These are phyloP conservation scores for Subacronicta megacephala DNA, from an alignment of 2,888 invertebrate genomes.

Conservation along the genomic window DNA sequence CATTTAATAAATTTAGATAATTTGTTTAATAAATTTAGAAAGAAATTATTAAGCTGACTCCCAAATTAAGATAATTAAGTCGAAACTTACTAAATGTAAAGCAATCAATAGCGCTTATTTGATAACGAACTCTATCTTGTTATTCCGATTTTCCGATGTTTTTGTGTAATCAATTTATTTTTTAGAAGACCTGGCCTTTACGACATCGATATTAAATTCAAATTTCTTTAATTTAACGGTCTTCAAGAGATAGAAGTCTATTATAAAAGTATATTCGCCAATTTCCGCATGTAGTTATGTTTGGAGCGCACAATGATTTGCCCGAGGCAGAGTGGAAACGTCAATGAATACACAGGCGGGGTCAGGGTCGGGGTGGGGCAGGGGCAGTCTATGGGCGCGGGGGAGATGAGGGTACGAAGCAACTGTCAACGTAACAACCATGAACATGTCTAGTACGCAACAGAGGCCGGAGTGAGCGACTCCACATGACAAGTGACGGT, in stretches of 20 bases:
- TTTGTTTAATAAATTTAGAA: no score
- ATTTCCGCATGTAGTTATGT: conserved; percentile 10
- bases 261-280: no score
- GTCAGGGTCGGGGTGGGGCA: conserved; percentile 55
- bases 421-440: conserved; percentile 70
- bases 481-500: conserved; percentile 74
- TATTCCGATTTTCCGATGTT: conserved; percentile 6
- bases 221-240: no score
- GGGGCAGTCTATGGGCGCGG: conserved; percentile 63
- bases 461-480: conserved; percentile 79
- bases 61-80: conserved; percentile 6
- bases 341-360: conserved; percentile 66
- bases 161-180: no score
- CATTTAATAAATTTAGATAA: no score
- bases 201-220: no score
- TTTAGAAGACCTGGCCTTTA: no score
- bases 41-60: conserved; percentile 8
- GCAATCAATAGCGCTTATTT: not conserved
- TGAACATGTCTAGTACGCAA: conserved; percentile 77
- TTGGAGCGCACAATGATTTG: conserved; percentile 64
- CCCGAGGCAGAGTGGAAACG: conserved; percentile 66
- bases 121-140: not conserved
- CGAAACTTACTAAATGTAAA: conserved; percentile 13
- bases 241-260: no score
- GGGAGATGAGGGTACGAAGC: conserved; percentile 63